A percentile compares a stretch with the other conserved stretches of the same genome.
phyloP scores from a whole-genome alignment of 2,113 vertebrate genomes.

The Esox niger region DNA sequence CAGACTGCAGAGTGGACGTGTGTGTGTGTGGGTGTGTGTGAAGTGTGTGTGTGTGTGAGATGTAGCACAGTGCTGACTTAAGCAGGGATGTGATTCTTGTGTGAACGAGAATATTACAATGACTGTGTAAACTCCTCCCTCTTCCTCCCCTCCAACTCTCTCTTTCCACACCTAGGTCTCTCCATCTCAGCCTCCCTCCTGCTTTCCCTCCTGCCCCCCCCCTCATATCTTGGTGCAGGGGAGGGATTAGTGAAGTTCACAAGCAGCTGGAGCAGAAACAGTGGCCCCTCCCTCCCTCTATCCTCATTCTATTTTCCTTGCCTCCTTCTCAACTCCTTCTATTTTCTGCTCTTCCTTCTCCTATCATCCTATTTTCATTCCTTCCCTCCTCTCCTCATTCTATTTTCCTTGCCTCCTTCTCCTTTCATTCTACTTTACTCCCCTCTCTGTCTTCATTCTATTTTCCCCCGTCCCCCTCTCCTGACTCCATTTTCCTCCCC shows the following conservation, averaged over 20 bases:
- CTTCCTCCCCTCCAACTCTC: constrained; percentile 5
- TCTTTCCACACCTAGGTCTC: constrained; percentile 18
- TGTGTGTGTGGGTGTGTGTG: too few relatives aligned
- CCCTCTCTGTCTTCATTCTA: too few relatives aligned
- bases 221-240: not conserved
- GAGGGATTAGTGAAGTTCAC: not conserved
- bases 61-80: not conserved
- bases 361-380: not conserved
- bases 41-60: too few relatives aligned
- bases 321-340: not conserved
- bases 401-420: too few relatives aligned
- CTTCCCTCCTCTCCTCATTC: too few relatives aligned
- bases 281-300: not conserved
- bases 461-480: not conserved
- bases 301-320: not conserved
- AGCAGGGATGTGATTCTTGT: not conserved
- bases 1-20: too few relatives aligned
- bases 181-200: constrained; percentile 33
- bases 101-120: constrained; percentile 11
- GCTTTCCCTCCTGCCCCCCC: not conserved
- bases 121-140: not conserved
- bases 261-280: not conserved
- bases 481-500: too few relatives aligned
- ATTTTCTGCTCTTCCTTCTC: not conserved
- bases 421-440: too few relatives aligned